A percentile compares a stretch with the other conserved stretches of the same genome.
phyloP scores from a whole-genome alignment of 1,140 invertebrate genomes.

The Drosophila ananassae region DNA sequence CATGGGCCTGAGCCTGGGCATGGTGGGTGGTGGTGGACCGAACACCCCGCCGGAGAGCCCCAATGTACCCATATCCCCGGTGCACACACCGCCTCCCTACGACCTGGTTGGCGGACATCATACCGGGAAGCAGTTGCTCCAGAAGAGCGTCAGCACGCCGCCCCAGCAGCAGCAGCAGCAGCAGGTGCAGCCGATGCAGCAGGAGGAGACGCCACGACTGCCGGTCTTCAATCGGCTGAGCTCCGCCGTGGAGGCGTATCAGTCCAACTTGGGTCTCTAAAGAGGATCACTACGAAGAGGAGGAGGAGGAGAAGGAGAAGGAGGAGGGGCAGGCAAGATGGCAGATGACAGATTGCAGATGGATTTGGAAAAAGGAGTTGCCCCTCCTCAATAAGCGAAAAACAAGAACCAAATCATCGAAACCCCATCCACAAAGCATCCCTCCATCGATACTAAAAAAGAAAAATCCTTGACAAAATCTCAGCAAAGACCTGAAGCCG shows the following conservation, averaged over 20 bases:
- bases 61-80: constrained; percentile 78
- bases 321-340: neutral
- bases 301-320: neutral
- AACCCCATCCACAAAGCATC: constrained; percentile 19
- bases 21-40: constrained; percentile 14
- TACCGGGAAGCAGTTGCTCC: constrained; percentile 69
- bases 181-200: constrained; percentile 43
- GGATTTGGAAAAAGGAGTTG: no score
- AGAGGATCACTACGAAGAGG: no score
- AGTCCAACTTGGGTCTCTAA: constrained; percentile 62
- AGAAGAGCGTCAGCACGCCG: constrained; percentile 70
- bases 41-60: constrained; percentile 79
- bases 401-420: neutral
- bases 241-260: constrained; percentile 86
- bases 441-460: constrained; percentile 18
- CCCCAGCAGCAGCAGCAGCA: neutral
- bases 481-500: constrained; percentile 37
- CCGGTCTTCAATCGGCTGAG: constrained; percentile 90
- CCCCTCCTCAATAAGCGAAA: neutral
- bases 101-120: constrained; percentile 8
- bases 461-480: constrained; percentile 47
- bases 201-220: constrained; percentile 84
- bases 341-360: no score
- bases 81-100: constrained; percentile 75
- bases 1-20: constrained; percentile 17